Base-by-base conservation (phyloP, 30 jellyfish, hydroid and myxozoan species). In the Clytia hemisphaerica region DNA sequence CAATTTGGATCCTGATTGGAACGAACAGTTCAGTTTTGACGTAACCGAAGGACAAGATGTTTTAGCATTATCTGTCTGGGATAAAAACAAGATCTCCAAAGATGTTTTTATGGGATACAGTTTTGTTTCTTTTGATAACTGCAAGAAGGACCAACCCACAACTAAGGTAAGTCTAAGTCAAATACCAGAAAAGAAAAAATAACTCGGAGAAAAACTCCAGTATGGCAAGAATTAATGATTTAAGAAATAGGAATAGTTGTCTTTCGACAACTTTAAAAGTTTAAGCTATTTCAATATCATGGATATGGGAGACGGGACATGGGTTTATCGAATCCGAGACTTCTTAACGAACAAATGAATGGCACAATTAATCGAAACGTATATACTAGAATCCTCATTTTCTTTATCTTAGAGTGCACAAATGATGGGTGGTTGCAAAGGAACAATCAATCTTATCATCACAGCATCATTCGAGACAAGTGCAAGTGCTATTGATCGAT, bases 71-170 rank as follows among this genome's bases (percentile, higher is more conserved):
- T 84, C 95, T 18, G 22, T 84, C 24, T 84, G 95, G 95, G 95
- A 84, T 81, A 84, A 84, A 71, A 84, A 84, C 48, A 76, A 77
- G 22, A 65, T 84, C 12, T 67, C 82, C 10, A 84, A 84, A 49
- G 95, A 84, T 67, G 84, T 76, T 45, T 76, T 76, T 22, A 84
- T 84, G 95, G 90, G 95, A 0, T 78, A 76, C 48, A 64, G 86
- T 21, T 66, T 57, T 61, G 83, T 73, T 2, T 49, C 93, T 2
- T 44, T 84, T 31, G 33, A 71, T 15, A 93, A 84, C 37, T 69
- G 83, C 31, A 75, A 75, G 35, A 65, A 70, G 32, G 92, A 69
- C 46, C 44, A 76, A 61, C 78, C 61, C 25, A 84, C 92, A 3
- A 14, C 58, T 12, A 84, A 84, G 95, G 95, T 84, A 54, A 36